Conservation (phyloP, 2,113 vertebrate genomes). For the Pholis gunnellus region DNA sequence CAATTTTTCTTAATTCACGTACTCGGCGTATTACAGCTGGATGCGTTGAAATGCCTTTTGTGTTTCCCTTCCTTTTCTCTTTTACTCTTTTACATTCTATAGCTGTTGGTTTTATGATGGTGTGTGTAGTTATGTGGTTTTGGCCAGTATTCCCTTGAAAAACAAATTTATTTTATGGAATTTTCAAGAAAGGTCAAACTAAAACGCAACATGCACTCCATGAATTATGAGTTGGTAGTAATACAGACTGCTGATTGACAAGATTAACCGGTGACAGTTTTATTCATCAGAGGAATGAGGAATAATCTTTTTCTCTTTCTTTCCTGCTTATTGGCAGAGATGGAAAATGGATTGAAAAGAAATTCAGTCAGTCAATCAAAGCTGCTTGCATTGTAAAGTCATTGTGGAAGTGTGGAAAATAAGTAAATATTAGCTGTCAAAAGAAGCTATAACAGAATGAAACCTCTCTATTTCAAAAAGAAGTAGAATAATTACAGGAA, state of each 20-base stretch:
- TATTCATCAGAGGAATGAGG: neutral
- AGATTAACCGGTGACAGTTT: constrained; percentile 7
- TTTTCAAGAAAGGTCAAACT: constrained; percentile 33
- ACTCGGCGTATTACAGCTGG: neutral
- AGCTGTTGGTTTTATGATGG: neutral
- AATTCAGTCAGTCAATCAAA: neutral
- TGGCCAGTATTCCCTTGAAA: constrained; percentile 11
- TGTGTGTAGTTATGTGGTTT: constrained; percentile 10
- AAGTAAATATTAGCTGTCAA: neutral
- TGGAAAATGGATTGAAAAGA: neutral
- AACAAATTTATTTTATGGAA: neutral
- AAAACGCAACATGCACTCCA: neutral
- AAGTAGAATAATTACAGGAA: neutral
- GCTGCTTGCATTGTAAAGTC: neutral
- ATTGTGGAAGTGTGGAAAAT: neutral
- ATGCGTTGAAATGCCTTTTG: neutral
- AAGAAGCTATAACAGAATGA: neutral
- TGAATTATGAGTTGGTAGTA: neutral
- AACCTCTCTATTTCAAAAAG: neutral
- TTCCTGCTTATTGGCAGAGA: neutral
- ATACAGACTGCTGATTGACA: neutral
- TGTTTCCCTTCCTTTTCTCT: neutral
- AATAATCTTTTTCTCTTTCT: neutral
- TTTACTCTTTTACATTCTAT: neutral
- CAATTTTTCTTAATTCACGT: neutral